phyloP scores from a whole-genome alignment of 2,113 vertebrate genomes.

The Daboia siamensis region DNA sequence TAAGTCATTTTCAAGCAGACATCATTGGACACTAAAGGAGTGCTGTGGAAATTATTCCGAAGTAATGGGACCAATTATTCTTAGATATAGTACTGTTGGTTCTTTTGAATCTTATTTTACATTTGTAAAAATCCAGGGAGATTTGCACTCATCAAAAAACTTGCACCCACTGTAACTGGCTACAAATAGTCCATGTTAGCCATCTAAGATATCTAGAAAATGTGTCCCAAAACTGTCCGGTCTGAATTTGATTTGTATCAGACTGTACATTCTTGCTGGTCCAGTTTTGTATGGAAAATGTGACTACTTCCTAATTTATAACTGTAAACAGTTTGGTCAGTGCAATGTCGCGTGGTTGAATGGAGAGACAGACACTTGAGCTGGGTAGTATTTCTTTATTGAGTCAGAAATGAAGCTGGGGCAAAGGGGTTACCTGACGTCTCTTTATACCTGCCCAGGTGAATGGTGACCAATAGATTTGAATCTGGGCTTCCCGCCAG shows the following conservation, averaged over 20 bases:
- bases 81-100: constrained; percentile 37
- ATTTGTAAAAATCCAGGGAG: constrained; percentile 51
- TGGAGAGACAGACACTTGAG: too few relatives aligned
- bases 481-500: too few relatives aligned
- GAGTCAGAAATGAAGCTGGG: too few relatives aligned
- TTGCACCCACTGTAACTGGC: not conserved
- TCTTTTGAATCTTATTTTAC: constrained; percentile 55
- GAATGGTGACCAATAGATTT: too few relatives aligned
- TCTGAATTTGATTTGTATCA: constrained; percentile 40
- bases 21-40: constrained; percentile 72
- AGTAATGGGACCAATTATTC: constrained; percentile 61
- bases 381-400: too few relatives aligned
- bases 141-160: not conserved
- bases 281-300: rapidly evolving
- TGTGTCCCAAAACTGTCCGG: constrained; percentile 31
- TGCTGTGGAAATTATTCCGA: constrained; percentile 74
- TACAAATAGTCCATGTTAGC: constrained; percentile 22
- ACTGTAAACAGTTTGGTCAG: not conserved
- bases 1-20: constrained; percentile 79
- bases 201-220: constrained; percentile 28
- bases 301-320: constrained; percentile 40
- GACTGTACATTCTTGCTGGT: constrained; percentile 29
- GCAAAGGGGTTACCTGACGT: too few relatives aligned
- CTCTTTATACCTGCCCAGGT: too few relatives aligned
- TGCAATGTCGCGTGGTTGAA: too few relatives aligned